These are phyloP conservation scores for Acomys russatus DNA, from an alignment of 2,797 vertebrate genomes.

Conservation along the genomic window DNA sequence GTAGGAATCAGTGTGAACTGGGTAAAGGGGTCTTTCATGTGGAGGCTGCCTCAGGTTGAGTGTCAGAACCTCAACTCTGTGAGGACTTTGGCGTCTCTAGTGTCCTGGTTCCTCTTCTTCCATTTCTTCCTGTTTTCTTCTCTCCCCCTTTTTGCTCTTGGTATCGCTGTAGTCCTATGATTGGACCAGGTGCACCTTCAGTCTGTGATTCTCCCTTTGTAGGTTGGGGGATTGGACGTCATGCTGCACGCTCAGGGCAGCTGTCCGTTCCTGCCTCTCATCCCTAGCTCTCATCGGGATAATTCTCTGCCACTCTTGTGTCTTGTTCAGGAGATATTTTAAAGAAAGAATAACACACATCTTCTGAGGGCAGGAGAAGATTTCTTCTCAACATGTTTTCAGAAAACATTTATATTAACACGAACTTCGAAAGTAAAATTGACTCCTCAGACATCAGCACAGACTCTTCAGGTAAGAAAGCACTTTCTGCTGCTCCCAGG, in stretches of 20 bases:
- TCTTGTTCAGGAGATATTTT: conserved; percentile 34
- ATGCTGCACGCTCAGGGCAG: not conserved
- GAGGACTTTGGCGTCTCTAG: not conserved
- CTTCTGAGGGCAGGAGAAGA: conserved; percentile 17
- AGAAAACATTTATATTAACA: conserved; percentile 67
- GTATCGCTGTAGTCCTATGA: not conserved
- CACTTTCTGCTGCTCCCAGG: not conserved
- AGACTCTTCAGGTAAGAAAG: conserved; percentile 68
- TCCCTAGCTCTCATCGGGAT: not conserved
- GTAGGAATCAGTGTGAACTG: too few relatives aligned
- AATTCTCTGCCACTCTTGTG: not conserved
- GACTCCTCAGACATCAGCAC: not conserved
- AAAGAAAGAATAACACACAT: not conserved
- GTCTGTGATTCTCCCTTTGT: too few relatives aligned
- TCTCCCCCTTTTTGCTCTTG: not conserved
- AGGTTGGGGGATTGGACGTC: too few relatives aligned
- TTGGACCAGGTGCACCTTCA: not conserved
- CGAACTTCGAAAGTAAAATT: conserved; percentile 22
- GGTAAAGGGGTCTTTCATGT: not conserved
- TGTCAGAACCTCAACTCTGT: not conserved
- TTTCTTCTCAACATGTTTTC: conserved; percentile 62
- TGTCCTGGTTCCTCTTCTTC: conserved; percentile 62
- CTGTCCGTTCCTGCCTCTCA: not conserved
- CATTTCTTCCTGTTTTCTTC: conserved; percentile 62
- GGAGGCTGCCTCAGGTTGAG: not conserved